Evolutionary conservation across 2,888 invertebrate genomes (phyloP).

Genomic region (Caenorhabditis auriculariae): DNA sequence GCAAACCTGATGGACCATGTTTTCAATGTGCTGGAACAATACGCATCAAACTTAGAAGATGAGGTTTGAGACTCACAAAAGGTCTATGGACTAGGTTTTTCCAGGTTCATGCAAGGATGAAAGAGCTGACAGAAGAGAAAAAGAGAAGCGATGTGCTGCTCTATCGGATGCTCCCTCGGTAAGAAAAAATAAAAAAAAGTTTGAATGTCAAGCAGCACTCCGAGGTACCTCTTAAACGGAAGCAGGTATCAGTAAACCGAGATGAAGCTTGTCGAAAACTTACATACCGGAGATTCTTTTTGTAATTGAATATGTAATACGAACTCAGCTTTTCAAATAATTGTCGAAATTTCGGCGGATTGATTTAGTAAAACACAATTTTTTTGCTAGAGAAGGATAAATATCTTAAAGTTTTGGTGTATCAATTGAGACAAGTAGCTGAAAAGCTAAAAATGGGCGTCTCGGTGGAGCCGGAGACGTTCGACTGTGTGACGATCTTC

Average conservation of each 20-base stretch:
- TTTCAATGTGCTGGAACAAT: constrained; percentile 50
- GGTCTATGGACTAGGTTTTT: not conserved
- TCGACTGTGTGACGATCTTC: constrained; percentile 52
- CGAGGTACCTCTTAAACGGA: too few species aligned
- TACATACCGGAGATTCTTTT: too few species aligned
- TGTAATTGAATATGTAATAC: too few species aligned
- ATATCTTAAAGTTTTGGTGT: too few species aligned
- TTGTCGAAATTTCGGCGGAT: not conserved
- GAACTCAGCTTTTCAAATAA: too few species aligned
- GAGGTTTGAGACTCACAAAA: constrained; percentile 22
- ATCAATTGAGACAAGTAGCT: constrained; percentile 51
- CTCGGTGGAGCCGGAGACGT: constrained; percentile 51
- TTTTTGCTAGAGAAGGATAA: not conserved
- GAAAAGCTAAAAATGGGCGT: constrained; percentile 54
- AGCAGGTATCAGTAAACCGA: too few species aligned
- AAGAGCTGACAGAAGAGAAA: constrained; percentile 57
- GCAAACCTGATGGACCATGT: constrained; percentile 58
- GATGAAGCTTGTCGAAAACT: too few species aligned
- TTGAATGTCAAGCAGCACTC: too few species aligned
- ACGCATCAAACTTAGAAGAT: constrained; percentile 51
- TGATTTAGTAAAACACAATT: not conserved
- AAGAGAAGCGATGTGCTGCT: constrained; percentile 54
- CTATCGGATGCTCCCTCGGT: constrained; percentile 59
- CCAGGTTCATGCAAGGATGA: constrained; percentile 44
- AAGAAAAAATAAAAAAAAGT: not conserved